Conservation (phyloP, 1,140 invertebrate genomes). For the Harpegnathos saltator region DNA sequence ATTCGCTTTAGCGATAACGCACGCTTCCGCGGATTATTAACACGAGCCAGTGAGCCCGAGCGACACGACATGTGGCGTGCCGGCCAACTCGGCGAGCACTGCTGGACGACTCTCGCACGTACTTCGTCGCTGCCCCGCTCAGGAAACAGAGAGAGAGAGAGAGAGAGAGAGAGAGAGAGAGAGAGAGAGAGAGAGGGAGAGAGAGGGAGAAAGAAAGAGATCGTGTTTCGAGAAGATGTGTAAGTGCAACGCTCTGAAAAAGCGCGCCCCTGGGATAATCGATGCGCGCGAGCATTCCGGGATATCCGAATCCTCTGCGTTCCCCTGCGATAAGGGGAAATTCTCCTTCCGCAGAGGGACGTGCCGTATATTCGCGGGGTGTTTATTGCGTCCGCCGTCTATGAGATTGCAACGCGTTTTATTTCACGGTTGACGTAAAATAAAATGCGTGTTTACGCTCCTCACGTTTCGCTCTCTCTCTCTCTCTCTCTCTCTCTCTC, state of each 20-base stretch:
- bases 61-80: constrained; percentile 58
- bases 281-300: neutral
- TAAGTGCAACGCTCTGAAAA: neutral
- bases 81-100: constrained; percentile 29
- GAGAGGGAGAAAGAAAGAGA: no score
- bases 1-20: constrained; percentile 63
- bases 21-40: constrained; percentile 64
- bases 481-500: no score
- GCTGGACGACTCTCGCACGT: constrained; percentile 32
- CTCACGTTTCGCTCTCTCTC: no score
- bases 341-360: no score
- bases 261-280: neutral
- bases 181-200: no score
- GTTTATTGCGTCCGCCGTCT: no score
- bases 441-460: no score
- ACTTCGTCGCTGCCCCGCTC: neutral
- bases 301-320: neutral
- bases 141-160: neutral
- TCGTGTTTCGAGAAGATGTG: no score
- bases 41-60: constrained; percentile 52
- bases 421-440: no score
- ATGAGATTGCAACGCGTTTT: no score
- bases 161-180: neutral
- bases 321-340: no score
- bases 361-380: no score